Evolutionary conservation across 1,140 invertebrate genomes (phyloP).

Genomic region (Cyclargus thomasi): DNA sequence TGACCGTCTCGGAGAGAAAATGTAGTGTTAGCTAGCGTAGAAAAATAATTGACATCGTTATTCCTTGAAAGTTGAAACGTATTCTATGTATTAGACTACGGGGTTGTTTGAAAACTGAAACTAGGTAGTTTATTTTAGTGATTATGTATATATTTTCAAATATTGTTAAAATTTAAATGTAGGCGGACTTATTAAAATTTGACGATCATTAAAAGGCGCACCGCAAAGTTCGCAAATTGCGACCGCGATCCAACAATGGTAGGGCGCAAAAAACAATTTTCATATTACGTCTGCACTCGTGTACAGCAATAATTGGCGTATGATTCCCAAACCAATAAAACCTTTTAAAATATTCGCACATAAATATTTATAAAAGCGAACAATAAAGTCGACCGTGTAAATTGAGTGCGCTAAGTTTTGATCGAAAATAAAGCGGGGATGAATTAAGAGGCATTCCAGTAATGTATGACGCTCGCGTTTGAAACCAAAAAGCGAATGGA

Average conservation of each 20-base stretch:
- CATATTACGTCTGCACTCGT: not conserved
- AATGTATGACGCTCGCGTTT: constrained; percentile 52
- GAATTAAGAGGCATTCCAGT: constrained; percentile 33
- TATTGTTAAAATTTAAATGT: not conserved
- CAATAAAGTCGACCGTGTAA: not conserved
- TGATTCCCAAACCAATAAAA: not conserved
- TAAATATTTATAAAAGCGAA: constrained; percentile 6
- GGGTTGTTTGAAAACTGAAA: too few relatives aligned
- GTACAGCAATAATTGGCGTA: not conserved
- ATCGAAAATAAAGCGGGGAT: constrained; percentile 25
- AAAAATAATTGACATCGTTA: constrained; percentile 3
- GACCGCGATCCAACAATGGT: not conserved
- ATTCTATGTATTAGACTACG: not conserved
- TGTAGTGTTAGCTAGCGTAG: not conserved
- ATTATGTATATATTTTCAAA: not conserved
- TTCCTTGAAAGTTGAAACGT: not conserved
- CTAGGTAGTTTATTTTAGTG: too few relatives aligned
- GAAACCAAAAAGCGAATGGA: constrained; percentile 48
- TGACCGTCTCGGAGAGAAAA: not conserved
- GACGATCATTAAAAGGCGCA: not conserved
- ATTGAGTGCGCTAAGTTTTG: constrained; percentile 10
- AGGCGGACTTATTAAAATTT: not conserved
- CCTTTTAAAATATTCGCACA: not conserved
- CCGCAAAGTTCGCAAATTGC: not conserved
- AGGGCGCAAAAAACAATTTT: not conserved